Conservation (phyloP, 1,140 invertebrate species). For the Trachymyrmex cornetzi region DNA sequence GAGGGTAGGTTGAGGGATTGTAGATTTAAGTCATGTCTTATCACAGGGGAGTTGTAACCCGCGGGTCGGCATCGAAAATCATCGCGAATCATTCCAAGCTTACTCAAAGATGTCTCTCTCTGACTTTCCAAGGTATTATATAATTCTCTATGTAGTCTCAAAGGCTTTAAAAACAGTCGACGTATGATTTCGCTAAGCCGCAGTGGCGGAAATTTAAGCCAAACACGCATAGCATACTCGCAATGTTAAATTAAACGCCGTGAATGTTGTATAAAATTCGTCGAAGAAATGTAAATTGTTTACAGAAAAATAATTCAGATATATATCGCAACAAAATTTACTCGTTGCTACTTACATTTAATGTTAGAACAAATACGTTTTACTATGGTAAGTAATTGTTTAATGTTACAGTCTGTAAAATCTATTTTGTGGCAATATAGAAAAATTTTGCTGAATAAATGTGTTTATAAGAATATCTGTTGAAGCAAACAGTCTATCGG, state of each 20-base stretch:
- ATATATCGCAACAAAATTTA: not conserved
- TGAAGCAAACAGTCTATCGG: not conserved
- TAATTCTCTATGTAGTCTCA: slow-evolving; percentile 56
- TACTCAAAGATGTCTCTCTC: slow-evolving; percentile 20
- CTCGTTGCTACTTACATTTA: not conserved
- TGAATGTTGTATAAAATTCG: not conserved
- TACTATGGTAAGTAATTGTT: not conserved
- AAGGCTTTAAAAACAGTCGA: slow-evolving; percentile 69
- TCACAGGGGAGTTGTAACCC: slow-evolving; percentile 76
- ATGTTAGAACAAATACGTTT: not conserved
- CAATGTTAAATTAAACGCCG: not conserved
- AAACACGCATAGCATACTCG: not conserved
- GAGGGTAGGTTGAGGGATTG: slow-evolving; percentile 67
- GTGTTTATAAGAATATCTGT: not conserved
- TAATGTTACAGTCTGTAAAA: not conserved
- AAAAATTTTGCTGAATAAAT: not conserved
- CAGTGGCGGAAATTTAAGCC: slow-evolving; percentile 55
- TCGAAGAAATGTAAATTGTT: not conserved
- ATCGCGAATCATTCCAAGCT: slow-evolving; percentile 64
- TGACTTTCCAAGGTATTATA: slow-evolving; percentile 24
- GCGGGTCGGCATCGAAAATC: slow-evolving; percentile 66
- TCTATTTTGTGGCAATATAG: not conserved
- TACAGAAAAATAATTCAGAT: not conserved
- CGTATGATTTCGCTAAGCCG: slow-evolving; percentile 49
- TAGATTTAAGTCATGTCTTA: slow-evolving; percentile 79